phyloP scores from a whole-genome alignment of 2,888 invertebrate genomes.

The Phragmatobia fuliginosa region DNA sequence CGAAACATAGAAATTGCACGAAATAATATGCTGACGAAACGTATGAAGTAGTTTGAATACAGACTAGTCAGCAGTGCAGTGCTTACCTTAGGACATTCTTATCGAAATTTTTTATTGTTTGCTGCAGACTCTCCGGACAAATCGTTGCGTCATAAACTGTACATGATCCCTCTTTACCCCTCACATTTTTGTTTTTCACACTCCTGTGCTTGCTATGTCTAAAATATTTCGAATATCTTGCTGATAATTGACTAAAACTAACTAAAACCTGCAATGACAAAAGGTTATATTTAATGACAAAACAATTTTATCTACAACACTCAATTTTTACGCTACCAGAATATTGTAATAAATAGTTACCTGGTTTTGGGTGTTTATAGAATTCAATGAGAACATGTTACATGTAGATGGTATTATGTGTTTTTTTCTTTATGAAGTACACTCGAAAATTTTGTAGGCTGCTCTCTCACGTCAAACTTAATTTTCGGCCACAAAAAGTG shows the following conservation, averaged over 20 bases:
- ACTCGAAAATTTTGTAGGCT: slow-evolving; percentile 86
- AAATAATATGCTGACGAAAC: background rate
- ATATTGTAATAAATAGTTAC: slow-evolving; percentile 54
- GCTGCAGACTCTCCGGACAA: slow-evolving; percentile 76
- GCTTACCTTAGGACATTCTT: slow-evolving; percentile 71
- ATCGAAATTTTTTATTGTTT: slow-evolving; percentile 77
- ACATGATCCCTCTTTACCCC: slow-evolving; percentile 63
- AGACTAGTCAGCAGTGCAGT: slow-evolving; percentile 11
- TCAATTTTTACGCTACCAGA: slow-evolving; percentile 1
- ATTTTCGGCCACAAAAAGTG: slow-evolving; percentile 63
- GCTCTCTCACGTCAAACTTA: slow-evolving; percentile 82
- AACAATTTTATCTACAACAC: slow-evolving; percentile 48
- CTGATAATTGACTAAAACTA: slow-evolving; percentile 82
- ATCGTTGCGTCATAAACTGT: slow-evolving; percentile 67
- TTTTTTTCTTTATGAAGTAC: slow-evolving; percentile 77
- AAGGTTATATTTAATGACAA: slow-evolving; percentile 77
- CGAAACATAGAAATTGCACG: background rate
- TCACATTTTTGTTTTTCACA: slow-evolving; percentile 73
- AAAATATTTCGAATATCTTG: slow-evolving; percentile 78
- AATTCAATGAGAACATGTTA: slow-evolving; percentile 87
- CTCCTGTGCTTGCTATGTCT: slow-evolving; percentile 76
- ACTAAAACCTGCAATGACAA: slow-evolving; percentile 83
- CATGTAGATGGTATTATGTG: slow-evolving; percentile 78
- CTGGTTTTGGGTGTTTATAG: slow-evolving; percentile 85
- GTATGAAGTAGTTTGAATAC: slow-evolving; percentile 8